A percentile compares a stretch with the other conserved stretches of the same genome.
Conservation (phyloP, 2,797 vertebrate species). For the Balearica regulorum region DNA sequence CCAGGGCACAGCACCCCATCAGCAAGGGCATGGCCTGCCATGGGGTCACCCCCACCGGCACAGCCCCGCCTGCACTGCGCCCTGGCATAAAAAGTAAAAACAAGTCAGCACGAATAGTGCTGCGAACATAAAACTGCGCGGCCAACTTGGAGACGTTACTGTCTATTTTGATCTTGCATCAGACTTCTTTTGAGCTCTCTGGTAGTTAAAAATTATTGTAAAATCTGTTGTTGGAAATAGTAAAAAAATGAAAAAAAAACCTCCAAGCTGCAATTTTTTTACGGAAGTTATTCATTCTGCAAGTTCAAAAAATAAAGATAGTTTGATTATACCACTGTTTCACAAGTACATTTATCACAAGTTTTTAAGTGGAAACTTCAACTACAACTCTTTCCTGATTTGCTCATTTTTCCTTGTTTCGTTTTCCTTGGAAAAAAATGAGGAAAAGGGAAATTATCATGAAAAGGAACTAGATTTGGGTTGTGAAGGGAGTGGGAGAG, state of each 20-base stretch:
- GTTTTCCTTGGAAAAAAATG: background rate
- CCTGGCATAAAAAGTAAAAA: background rate
- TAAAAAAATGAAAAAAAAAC: background rate
- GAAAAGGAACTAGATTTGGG: background rate
- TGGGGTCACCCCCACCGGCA: background rate
- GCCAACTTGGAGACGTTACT: background rate
- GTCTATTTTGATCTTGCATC: background rate
- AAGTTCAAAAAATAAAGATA: background rate
- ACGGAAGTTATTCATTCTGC: background rate
- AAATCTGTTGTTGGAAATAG: background rate
- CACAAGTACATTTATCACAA: background rate
- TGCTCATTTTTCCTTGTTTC: background rate
- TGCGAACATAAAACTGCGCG: background rate
- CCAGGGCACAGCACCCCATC: background rate
- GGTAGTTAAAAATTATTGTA: background rate
- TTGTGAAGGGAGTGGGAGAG: background rate
- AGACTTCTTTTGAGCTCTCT: background rate
- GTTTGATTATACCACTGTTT: background rate
- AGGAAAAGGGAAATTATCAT: background rate
- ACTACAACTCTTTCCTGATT: background rate
- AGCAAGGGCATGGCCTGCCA: no score
- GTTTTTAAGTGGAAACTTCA: background rate
- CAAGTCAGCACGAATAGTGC: background rate
- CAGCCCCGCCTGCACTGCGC: fast-evolving
- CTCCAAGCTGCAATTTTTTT: background rate